Evolutionary conservation across 35 echinoderm and acorn worm species (phyloP), one percentile per base, ranked within the genome.

Genomic region (Eucidaris tribuloides): DNA sequence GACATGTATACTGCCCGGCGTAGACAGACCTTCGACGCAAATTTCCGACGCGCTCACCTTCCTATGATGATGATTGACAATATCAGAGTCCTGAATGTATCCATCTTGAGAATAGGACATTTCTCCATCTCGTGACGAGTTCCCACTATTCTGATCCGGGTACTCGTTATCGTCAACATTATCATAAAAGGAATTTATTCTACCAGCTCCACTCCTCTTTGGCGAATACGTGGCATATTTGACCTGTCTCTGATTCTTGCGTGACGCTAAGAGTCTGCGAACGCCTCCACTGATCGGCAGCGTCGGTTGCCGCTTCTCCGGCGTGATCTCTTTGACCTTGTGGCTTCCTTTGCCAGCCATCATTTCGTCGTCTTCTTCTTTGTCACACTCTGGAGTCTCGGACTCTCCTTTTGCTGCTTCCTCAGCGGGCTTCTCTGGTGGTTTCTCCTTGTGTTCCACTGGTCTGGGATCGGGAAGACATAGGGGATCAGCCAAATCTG

Each of bases 201-300:
- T 78, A 30, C 84, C 68, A 14, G 33, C 30, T 4, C 81, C 80
- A n/a, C 88, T 82, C 42, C 92, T 86, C 27, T 79, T 83, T 18
- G 81, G 82, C 28, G 92, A 94, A 79, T 94, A 94, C 3, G 87
- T 94, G 29, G 92, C 92, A 72, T 94, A 94, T 60, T 94, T 94
- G 31, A 94, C 54, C 17, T 90, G 82, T 24, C 83, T 58, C 31
- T 86, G 79, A 28, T 84, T 82, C 28, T 85, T 84, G 48, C 82
- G 62, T 14, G 65, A 85, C n/a, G 82, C 34, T 20, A 94, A 58
- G 20, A 65, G 77, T 34, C 88, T 88, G 17, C 87, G 86, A 6
- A 89, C 86, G n/a, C 92, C 58, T 29, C 92, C 87, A 33, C 74
- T 66, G 37, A 50, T 64, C 0, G 74, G 81, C 33, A 39, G 58